A percentile compares a stretch with the other conserved stretches of the same genome.
Evolutionary conservation across 2,797 vertebrate species (phyloP).

Genomic region (Sebastes paucispinis): DNA sequence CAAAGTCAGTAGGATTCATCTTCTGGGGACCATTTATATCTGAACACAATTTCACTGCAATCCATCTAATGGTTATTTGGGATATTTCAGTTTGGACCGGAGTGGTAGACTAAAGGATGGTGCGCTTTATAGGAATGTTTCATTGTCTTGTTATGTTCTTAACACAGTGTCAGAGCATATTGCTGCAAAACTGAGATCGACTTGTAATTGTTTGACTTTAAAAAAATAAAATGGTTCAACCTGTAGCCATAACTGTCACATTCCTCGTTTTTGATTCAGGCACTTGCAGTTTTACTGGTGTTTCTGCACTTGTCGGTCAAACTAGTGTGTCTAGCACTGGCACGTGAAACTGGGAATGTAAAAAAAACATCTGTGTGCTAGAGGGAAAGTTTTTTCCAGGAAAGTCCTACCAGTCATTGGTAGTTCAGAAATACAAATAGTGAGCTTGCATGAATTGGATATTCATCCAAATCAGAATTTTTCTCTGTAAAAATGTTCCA

Average conservation of each 20-base stretch:
- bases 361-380: not conserved
- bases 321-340: not conserved
- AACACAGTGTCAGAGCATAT: not conserved
- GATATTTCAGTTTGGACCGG: not conserved
- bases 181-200: not conserved
- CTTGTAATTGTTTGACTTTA: not conserved
- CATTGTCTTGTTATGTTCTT: not conserved
- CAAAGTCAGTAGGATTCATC: not conserved
- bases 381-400: not conserved
- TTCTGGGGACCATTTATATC: not conserved
- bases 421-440: not conserved
- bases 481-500: not conserved
- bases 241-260: not conserved
- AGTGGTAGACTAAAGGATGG: not conserved
- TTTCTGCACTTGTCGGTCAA: constrained; percentile 2
- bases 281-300: not conserved
- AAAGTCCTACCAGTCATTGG: not conserved
- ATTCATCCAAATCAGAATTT: not conserved
- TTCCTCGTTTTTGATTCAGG: not conserved
- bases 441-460: not conserved
- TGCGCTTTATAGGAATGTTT: not conserved
- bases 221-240: not conserved
- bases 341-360: not conserved
- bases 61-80: not conserved
- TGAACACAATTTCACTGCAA: not conserved